A percentile compares a stretch with the other conserved stretches of the same genome.
phyloP scores from a whole-genome alignment of 2,888 invertebrate species.

The Pyrochroa serraticornis region DNA sequence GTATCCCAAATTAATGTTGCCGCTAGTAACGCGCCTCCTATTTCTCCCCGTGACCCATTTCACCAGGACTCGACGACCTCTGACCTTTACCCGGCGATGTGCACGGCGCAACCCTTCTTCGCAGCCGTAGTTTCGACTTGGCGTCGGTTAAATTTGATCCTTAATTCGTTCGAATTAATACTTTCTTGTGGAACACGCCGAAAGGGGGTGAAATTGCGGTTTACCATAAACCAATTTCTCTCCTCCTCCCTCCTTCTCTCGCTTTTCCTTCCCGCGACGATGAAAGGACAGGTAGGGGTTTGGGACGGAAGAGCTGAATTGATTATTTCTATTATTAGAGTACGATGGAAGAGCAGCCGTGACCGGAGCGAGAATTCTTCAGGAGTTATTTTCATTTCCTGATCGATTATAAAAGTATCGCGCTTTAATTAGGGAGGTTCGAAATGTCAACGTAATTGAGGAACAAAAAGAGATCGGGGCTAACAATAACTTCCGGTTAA shows the following conservation, averaged over 20 bases:
- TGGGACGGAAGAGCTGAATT: conserved; percentile 24
- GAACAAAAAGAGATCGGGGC: no score
- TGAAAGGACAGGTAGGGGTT: conserved; percentile 6
- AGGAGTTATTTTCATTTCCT: no score
- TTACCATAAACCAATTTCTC: neutral
- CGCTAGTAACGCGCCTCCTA: neutral
- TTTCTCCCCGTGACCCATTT: conserved; percentile 18
- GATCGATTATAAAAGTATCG: no score
- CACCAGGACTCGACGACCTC: conserved; percentile 17
- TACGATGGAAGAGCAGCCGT: conserved; percentile 6
- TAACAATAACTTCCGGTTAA: no score
- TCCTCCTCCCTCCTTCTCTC: no score
- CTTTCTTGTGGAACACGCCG: conserved; percentile 1
- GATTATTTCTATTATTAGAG: conserved; percentile 30
- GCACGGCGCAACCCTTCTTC: conserved; percentile 3
- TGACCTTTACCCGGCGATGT: conserved; percentile 21
- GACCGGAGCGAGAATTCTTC: neutral
- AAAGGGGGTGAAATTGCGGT: conserved; percentile 9
- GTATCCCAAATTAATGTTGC: conserved; percentile 9
- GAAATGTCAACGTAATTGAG: no score
- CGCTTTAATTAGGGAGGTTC: no score
- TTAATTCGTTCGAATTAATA: conserved; percentile 1
- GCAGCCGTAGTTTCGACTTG: neutral
- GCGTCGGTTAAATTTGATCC: conserved; percentile 3
- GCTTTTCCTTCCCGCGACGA: conserved; percentile 2